Evolutionary conservation across 2,888 invertebrate species (phyloP).

Genomic region (Criorhina ranunculi): DNA sequence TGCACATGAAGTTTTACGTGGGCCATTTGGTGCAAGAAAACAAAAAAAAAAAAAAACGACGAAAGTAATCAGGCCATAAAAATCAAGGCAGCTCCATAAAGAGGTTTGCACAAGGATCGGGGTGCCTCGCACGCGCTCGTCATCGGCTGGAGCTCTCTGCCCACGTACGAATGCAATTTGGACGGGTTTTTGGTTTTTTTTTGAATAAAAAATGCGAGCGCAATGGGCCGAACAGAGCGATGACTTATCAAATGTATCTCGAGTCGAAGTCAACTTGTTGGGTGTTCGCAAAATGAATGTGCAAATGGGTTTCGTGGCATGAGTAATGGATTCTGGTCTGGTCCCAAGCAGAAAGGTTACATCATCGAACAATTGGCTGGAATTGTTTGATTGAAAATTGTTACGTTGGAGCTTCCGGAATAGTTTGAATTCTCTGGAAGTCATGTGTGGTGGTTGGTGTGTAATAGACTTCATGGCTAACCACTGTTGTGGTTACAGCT

Average conservation of each 20-base stretch:
- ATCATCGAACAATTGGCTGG: constrained; percentile 11
- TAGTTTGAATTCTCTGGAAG: not conserved
- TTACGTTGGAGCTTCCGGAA: not conserved
- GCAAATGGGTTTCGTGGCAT: constrained; percentile 26
- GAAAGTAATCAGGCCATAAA: constrained; percentile 66
- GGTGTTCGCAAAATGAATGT: constrained; percentile 65
- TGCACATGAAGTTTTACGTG: constrained; percentile 54
- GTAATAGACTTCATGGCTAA: not conserved
- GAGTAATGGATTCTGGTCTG: constrained; percentile 20
- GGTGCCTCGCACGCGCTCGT: constrained; percentile 60
- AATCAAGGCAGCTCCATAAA: constrained; percentile 71
- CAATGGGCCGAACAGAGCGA: constrained; percentile 51
- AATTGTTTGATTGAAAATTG: constrained; percentile 5
- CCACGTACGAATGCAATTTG: constrained; percentile 60
- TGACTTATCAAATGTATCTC: constrained; percentile 61
- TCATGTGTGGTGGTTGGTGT: not conserved
- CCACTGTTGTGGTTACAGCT: not conserved
- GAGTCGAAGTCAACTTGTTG: constrained; percentile 60
- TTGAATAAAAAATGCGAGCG: constrained; percentile 56
- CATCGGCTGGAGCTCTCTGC: constrained; percentile 25
- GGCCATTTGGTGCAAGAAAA: constrained; percentile 46
- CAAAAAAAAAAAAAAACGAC: constrained; percentile 27
- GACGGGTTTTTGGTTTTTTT: constrained; percentile 40
- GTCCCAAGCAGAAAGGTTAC: constrained; percentile 23
- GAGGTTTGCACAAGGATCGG: constrained; percentile 48